phyloP scores from a whole-genome alignment of 2,113 vertebrate genomes.

The Pipa parva region DNA sequence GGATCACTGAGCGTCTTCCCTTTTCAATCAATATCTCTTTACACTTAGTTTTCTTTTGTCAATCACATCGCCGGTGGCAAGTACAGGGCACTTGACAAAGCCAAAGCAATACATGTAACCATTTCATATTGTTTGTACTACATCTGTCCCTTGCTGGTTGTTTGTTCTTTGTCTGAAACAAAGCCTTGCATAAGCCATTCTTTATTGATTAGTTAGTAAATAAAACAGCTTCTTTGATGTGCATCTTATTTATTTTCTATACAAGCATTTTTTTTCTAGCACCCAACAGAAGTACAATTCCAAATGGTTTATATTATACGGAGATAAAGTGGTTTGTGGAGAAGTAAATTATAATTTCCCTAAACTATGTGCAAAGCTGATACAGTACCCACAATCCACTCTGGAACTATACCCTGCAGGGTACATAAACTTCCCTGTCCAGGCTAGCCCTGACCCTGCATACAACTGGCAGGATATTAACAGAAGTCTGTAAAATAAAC shows the following conservation, averaged over 20 bases:
- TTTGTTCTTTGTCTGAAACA: conserved; percentile 58
- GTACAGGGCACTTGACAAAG: conserved; percentile 28
- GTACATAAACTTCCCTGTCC: too few relatives aligned
- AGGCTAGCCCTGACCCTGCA: too few relatives aligned
- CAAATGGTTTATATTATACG: conserved; percentile 63
- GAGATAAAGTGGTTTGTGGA: conserved; percentile 43
- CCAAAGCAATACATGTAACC: conserved; percentile 16
- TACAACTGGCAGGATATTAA: too few relatives aligned
- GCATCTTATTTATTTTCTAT: conserved; percentile 60
- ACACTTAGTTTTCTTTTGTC: conserved; percentile 39
- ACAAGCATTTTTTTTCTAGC: conserved; percentile 55
- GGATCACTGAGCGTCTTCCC: conserved; percentile 33
- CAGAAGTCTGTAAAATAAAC: too few relatives aligned
- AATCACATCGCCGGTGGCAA: conserved; percentile 36
- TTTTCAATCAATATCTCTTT: conserved; percentile 43
- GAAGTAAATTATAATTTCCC: too few relatives aligned
- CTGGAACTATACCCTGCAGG: too few relatives aligned
- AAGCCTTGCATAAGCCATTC: conserved; percentile 59
- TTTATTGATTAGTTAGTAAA: conserved; percentile 67
- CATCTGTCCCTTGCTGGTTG: conserved; percentile 57
- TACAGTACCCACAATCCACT: too few relatives aligned
- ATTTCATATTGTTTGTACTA: conserved; percentile 49
- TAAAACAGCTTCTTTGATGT: conserved; percentile 63
- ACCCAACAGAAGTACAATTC: conserved; percentile 56
- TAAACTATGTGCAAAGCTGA: neutral